Percentiles rank a stretch among this genome's conserved stretches.
Conservation (phyloP, 2,797 vertebrate species). For the Salmo trutta region DNA sequence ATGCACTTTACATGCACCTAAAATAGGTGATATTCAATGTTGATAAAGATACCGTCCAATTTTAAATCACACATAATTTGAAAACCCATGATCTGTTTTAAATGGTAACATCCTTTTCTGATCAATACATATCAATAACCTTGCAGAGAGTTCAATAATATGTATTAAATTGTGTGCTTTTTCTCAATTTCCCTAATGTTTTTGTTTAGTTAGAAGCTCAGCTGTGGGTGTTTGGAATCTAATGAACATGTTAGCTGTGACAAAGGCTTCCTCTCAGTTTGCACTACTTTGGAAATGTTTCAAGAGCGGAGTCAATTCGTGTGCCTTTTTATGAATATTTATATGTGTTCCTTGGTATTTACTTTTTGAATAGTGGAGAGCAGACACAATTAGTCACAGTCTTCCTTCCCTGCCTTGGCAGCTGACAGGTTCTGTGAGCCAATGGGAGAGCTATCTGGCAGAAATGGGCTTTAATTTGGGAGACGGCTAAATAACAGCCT, state of each 20-base stretch:
- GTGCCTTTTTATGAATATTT: constrained; percentile 67
- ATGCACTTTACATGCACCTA: too few species aligned
- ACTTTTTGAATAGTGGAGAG: constrained; percentile 70
- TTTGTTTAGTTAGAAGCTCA: too few species aligned
- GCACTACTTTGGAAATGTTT: constrained; percentile 58
- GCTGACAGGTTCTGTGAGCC: constrained; percentile 38
- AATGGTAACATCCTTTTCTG: too few species aligned
- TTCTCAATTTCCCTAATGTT: too few species aligned
- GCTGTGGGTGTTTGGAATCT: too few species aligned
- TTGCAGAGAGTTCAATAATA: too few species aligned
- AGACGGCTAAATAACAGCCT: constrained; percentile 53
- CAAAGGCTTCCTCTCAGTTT: constrained; percentile 56
- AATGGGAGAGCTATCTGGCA: constrained; percentile 45
- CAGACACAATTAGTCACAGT: constrained; percentile 75
- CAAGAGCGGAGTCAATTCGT: constrained; percentile 62
- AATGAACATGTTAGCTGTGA: constrained; percentile 20
- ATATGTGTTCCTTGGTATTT: constrained; percentile 74
- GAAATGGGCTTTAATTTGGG: constrained; percentile 49
- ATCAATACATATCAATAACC: too few species aligned
- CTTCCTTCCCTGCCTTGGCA: constrained; percentile 51
- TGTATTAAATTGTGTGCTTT: too few species aligned
- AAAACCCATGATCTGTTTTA: too few species aligned
- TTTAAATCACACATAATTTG: too few species aligned
- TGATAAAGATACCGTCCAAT: too few species aligned
- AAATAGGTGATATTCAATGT: too few species aligned